Percentiles rank a stretch among this genome's conserved stretches.
Conservation (phyloP, 2,113 vertebrate genomes). For the Sinocyclocheilus grahami region DNA sequence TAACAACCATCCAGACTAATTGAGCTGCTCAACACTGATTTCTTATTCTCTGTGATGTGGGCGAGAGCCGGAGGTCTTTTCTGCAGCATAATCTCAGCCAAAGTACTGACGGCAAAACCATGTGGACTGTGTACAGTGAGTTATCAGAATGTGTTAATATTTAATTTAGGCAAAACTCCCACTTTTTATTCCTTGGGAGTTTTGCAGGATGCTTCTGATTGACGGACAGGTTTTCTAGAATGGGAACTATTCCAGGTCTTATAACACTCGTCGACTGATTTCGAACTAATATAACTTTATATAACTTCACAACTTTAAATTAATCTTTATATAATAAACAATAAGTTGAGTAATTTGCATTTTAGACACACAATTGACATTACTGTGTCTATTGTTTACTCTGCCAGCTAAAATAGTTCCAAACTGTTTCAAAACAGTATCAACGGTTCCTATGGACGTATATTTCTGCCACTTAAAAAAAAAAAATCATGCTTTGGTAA, state of each 20-base stretch:
- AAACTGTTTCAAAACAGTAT: background rate
- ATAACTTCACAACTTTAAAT: too few species aligned
- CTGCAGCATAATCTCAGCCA: slow-evolving; percentile 14
- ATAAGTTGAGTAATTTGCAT: background rate
- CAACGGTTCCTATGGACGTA: too few species aligned
- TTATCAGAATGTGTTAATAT: slow-evolving; percentile 9
- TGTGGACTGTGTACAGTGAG: slow-evolving; percentile 1
- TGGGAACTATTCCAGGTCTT: background rate
- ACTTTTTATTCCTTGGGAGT: background rate
- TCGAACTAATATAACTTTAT: background rate
- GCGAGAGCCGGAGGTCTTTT: background rate
- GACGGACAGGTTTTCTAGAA: background rate
- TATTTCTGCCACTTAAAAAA: too few species aligned
- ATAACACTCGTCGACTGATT: background rate
- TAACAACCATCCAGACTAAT: slow-evolving; percentile 25
- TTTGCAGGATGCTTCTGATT: background rate
- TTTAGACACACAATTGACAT: background rate
- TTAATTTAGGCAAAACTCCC: slow-evolving; percentile 19
- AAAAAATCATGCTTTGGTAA: too few species aligned
- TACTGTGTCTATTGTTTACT: background rate
- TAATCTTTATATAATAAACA: background rate
- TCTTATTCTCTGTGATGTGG: slow-evolving; percentile 28
- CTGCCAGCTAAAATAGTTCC: background rate
- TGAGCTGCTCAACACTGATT: slow-evolving; percentile 16
- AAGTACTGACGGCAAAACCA: background rate